Evolutionary conservation across 2,797 vertebrate species (phyloP).

Genomic region (Lacerta agilis): DNA sequence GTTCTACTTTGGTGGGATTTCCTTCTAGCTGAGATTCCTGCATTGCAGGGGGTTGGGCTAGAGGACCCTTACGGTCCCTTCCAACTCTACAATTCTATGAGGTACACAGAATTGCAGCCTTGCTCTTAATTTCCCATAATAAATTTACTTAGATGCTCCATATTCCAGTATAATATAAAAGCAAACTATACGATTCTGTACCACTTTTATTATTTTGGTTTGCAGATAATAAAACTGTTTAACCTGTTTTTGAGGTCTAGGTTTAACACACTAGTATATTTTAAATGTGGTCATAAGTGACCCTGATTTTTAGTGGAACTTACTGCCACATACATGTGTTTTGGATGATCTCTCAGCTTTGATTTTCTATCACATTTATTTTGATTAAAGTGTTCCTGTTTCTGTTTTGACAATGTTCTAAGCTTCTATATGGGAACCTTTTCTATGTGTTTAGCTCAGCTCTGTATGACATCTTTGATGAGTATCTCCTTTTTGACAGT

Average conservation of each 20-base stretch:
- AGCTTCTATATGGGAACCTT: background rate
- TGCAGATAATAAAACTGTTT: background rate
- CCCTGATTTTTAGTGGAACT: background rate
- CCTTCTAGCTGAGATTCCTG: no score
- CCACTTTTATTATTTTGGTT: background rate
- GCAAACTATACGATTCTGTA: background rate
- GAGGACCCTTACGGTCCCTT: no score
- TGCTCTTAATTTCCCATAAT: background rate
- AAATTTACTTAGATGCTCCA: background rate
- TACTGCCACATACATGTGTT: background rate
- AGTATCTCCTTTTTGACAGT: background rate
- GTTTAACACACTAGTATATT: background rate
- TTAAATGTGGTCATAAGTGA: background rate
- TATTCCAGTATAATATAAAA: background rate
- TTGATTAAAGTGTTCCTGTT: background rate
- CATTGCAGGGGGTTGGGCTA: no score
- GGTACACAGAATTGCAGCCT: background rate
- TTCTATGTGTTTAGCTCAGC: background rate
- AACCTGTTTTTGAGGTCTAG: background rate
- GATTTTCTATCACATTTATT: background rate
- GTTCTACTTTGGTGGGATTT: no score
- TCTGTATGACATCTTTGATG: background rate
- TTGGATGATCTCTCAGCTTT: no score
- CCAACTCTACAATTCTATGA: no score
- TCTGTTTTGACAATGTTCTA: background rate